phyloP scores from a whole-genome alignment of 2,888 invertebrate species.

The Apamea sordens region DNA sequence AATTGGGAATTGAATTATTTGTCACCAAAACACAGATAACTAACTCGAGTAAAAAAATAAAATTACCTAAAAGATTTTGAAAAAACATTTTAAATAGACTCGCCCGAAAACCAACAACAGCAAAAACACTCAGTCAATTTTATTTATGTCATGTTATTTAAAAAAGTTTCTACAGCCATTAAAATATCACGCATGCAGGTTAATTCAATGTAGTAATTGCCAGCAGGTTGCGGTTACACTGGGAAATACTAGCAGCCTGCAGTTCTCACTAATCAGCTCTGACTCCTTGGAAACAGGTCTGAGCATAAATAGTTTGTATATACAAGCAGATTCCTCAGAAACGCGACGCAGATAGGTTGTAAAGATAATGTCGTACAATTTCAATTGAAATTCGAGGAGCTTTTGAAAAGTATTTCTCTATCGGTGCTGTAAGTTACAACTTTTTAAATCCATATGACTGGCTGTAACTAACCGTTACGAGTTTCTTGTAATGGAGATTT shows the following conservation, averaged over 20 bases:
- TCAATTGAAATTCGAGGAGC: conserved; percentile 5
- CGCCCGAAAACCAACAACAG: too few species aligned
- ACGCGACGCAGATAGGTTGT: background rate
- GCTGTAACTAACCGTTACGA: background rate
- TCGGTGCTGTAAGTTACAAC: background rate
- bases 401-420: background rate
- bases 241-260: background rate
- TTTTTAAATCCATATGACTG: conserved; percentile 4
- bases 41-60: too few species aligned
- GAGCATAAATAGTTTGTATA: conserved; percentile 9
- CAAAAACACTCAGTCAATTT: too few species aligned
- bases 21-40: too few species aligned
- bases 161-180: background rate
- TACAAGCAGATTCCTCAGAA: conserved; percentile 12
- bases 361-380: conserved; percentile 4
- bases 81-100: background rate
- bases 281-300: background rate
- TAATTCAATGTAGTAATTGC: background rate
- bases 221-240: background rate
- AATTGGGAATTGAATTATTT: too few species aligned
- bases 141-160: background rate
- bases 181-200: background rate
- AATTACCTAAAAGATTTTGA: too few species aligned
- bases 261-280: background rate
- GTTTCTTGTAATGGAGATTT: background rate